Evolutionary conservation across 2,888 invertebrate species (phyloP), one percentile per base, ranked within the genome.

Genomic region (Malachius bipustulatus): DNA sequence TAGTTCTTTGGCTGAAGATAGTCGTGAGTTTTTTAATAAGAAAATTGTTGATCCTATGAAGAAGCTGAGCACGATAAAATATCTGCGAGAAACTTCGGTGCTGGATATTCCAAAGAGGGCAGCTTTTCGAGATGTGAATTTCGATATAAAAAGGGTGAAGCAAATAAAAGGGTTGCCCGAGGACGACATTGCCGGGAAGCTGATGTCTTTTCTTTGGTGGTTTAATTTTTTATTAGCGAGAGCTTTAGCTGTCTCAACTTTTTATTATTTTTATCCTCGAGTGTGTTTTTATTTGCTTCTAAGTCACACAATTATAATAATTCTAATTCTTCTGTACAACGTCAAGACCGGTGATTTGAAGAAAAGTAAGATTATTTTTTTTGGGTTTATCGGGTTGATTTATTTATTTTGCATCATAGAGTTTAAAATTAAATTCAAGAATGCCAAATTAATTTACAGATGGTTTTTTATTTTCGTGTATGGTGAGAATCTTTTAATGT

Each of bases 391-490:
- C 11, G 78, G 79, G 9, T 72, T 81, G 45, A 69, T 84, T 41
- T 84, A 80, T 51, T 66, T 82, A 35, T 78, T 83, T 55, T 77
- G 80, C 50, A 64, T 83, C 29, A 74, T 85, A 52, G 85, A 85
- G 61, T 82, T 84, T 49, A 78, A 82, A 55, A 71, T 83, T 36
- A 76, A 77, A 57, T 84, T 84, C 55, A 76, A 75, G 44, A 75
- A 77, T 50, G 72, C 80, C 12, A 72, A 76, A 3, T 65, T 74
- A 35, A 79, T 82, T 71, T 75, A 82, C 48, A 62, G 71, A 42
- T 69, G 73, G 33, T 85, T 77, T 64, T 73, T 80, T 50, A 55
- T 70, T 34, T 63, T 82, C 30, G 72, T 76, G 30, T 70, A 77
- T 39, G 45, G 66, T 15, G 80, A 85, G 60, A 82, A 78, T 49